A percentile compares a stretch with the other conserved stretches of the same genome.
These are phyloP conservation scores for Acholoe squamosa DNA, from an alignment of 2,888 invertebrate species.

Conservation along the genomic window DNA sequence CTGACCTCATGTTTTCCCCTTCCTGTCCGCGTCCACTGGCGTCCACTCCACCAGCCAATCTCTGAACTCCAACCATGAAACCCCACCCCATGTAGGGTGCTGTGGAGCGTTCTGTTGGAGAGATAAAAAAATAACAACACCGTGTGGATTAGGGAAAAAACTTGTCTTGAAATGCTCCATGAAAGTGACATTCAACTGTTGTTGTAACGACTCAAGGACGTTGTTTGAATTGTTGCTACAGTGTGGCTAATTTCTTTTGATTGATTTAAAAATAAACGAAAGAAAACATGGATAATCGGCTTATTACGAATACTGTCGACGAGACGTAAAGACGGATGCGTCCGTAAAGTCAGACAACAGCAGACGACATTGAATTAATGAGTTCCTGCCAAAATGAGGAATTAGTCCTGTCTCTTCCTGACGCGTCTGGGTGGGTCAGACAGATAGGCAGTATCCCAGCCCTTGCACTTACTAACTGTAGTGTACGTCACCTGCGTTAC, in stretches of 20 bases:
- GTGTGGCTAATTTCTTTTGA: neutral
- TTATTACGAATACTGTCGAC: neutral
- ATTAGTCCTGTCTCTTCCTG: neutral
- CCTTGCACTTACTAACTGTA: no score
- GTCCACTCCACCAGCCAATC: neutral
- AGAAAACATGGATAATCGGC: neutral
- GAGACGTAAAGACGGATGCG: conserved; percentile 18
- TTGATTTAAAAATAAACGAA: conserved; percentile 14
- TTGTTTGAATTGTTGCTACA: conserved; percentile 20
- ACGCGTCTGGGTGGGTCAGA: neutral
- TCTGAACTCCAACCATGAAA: neutral
- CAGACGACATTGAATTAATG: neutral
- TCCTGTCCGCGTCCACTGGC: conserved; percentile 10
- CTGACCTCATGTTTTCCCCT: conserved; percentile 14
- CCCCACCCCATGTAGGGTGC: neutral
- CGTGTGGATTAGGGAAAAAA: neutral
- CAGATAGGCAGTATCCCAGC: no score
- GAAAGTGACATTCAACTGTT: conserved; percentile 27
- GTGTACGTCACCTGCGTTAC: no score
- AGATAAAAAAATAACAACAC: no score
- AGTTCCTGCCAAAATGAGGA: neutral
- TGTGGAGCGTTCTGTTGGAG: no score
- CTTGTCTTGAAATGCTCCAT: neutral
- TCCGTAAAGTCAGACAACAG: neutral
- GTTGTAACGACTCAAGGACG: neutral